Conservation (phyloP, 2,113 vertebrate species). For the Rhipidura dahli region DNA sequence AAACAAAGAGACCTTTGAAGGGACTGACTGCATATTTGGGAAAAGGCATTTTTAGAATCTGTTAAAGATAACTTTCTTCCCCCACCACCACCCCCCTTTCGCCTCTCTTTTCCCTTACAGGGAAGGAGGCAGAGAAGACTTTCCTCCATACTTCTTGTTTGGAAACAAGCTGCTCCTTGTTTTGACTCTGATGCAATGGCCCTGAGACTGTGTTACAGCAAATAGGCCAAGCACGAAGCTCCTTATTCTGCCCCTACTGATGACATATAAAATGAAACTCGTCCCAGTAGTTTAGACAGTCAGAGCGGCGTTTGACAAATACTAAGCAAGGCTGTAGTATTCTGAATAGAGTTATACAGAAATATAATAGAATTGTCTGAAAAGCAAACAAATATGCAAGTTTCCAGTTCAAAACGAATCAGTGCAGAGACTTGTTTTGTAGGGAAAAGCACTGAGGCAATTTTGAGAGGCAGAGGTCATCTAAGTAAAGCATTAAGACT, state of each 20-base stretch:
- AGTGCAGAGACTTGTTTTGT: background rate
- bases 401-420: background rate
- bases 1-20: conserved; percentile 85
- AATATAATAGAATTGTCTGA: background rate
- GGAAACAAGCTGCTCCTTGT: conserved; percentile 79
- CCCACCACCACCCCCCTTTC: background rate
- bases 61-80: conserved; percentile 81
- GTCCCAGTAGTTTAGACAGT: conserved; percentile 70
- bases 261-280: conserved; percentile 71
- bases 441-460: background rate
- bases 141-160: conserved; percentile 76
- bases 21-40: conserved; percentile 78
- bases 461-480: background rate
- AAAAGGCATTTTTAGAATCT: conserved; percentile 85
- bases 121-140: conserved; percentile 54
- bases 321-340: conserved; percentile 68
- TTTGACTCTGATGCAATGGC: conserved; percentile 74
- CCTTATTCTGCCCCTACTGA: conserved; percentile 72
- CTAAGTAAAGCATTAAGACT: background rate
- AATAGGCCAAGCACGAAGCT: conserved; percentile 69
- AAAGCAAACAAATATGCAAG: conserved; percentile 27
- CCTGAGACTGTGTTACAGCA: conserved; percentile 71
- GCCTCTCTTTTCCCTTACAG: conserved; percentile 50
- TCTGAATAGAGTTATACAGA: background rate
- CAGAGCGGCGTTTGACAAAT: conserved; percentile 66